Base-by-base conservation (phyloP, 2,797 vertebrate genomes). In the Esox lucius region DNA sequence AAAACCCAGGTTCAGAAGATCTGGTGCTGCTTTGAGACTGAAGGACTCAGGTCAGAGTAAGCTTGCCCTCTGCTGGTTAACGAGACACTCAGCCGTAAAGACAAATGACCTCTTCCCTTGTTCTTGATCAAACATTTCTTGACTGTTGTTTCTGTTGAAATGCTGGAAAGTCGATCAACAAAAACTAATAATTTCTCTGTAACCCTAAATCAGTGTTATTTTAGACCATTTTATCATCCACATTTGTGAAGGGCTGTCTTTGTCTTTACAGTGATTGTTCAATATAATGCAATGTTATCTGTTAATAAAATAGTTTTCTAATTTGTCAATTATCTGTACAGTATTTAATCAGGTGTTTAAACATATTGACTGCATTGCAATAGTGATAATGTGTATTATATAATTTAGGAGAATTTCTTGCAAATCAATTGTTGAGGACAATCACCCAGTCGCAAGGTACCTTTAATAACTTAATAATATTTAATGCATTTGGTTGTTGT, bases 31-130 rank as follows among this genome's bases (percentile, higher is more conserved):
- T 66, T 65, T 16, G 28, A 65, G 64, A 17, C 19, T n/a, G 8
- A 59, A n/a, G 26, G 12, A 64, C 53, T 46, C 42, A 79, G 79
- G 80, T 81, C 61, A 71, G 82, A 33, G 48, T 61, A 78, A 81
- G 71, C 48, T 77, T 81, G 82, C 82, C 80, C 77, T 80, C 82
- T 84, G 80, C 70, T 84, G 82, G 75, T 72, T 33, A 39, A 70
- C 22, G 22, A 31, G 15, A 56, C 62, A 22, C 59, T 17, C 71
- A 13, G 66, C 26, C 17, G 24, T 28, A 49, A 69, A 31, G 48
- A 70, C 59, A 24, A 7, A 13, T 31, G 71, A 61, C 35, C 17
- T 68, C 67, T 78, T 31, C 26, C 7, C 33, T 16, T 66, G 28
- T 67, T 33, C 65, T n/a, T 17, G 31, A 67, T n/a, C 9, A 59